These are phyloP conservation scores for Augochlora pura DNA, from an alignment of 1,140 invertebrate species.

Conservation along the genomic window DNA sequence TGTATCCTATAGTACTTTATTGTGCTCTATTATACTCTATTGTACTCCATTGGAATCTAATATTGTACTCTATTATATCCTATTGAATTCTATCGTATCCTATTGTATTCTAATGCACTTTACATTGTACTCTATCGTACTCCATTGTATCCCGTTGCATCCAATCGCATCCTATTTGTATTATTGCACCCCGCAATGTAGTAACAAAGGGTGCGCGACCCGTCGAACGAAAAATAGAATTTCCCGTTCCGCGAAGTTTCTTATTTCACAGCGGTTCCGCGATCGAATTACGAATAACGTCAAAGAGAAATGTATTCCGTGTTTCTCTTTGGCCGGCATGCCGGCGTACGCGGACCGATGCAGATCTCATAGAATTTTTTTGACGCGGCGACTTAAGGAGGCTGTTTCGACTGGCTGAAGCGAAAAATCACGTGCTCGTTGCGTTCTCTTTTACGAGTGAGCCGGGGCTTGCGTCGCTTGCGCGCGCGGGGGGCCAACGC, in stretches of 20 bases:
- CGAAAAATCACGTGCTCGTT: constrained; percentile 1
- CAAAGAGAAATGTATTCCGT: not conserved
- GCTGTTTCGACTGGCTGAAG: not conserved
- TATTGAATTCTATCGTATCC: too few species aligned
- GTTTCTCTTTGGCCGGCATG: not conserved
- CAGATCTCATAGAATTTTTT: not conserved
- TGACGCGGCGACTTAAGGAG: constrained; percentile 1
- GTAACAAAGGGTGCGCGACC: too few species aligned
- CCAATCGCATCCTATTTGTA: too few species aligned
- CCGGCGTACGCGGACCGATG: not conserved
- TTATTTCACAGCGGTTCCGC: not conserved
- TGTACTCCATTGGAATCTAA: too few species aligned
- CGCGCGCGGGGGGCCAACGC: not conserved
- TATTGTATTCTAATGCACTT: too few species aligned
- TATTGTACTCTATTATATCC: too few species aligned
- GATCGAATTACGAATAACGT: not conserved
- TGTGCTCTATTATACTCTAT: too few species aligned
- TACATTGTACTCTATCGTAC: too few species aligned
- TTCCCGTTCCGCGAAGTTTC: not conserved
- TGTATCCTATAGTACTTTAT: too few species aligned
- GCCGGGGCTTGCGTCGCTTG: not conserved
- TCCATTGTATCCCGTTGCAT: too few species aligned
- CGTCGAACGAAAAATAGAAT: not conserved
- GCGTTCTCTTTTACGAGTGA: not conserved
- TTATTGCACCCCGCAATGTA: too few species aligned